phyloP scores from a whole-genome alignment of 1,140 invertebrate species.

The Ooceraea biroi region DNA sequence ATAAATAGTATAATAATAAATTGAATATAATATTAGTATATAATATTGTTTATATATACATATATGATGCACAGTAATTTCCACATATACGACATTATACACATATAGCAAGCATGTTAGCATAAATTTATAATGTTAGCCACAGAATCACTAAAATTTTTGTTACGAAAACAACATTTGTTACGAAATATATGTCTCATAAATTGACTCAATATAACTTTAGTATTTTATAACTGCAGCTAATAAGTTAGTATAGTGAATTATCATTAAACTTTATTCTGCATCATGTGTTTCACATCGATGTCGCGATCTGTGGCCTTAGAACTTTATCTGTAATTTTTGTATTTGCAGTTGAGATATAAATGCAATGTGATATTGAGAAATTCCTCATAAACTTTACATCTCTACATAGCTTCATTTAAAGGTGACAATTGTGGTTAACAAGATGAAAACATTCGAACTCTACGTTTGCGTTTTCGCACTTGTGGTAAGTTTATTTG shows the following conservation, averaged over 20 bases:
- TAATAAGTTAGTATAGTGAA: background rate
- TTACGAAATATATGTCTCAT: too few species aligned
- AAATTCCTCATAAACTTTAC: background rate
- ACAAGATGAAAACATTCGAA: background rate
- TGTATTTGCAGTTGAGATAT: background rate
- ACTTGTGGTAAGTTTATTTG: background rate
- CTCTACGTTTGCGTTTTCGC: background rate
- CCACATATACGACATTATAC: background rate
- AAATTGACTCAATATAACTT: too few species aligned
- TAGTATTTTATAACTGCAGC: background rate
- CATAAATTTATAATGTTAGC: background rate
- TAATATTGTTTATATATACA: too few species aligned
- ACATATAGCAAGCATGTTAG: background rate
- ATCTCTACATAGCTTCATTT: background rate
- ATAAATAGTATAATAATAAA: too few species aligned
- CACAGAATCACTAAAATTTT: background rate
- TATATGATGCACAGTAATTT: too few species aligned
- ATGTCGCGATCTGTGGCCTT: background rate
- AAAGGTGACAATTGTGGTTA: background rate
- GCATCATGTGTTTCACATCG: background rate
- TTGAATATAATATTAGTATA: too few species aligned
- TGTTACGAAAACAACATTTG: too few species aligned
- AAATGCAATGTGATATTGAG: background rate
- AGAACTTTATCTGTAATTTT: background rate
- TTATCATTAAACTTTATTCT: constrained; percentile 8